These are phyloP conservation scores for Drosophila mauritiana DNA, from an alignment of 1,140 invertebrate genomes.

Conservation along the genomic window DNA sequence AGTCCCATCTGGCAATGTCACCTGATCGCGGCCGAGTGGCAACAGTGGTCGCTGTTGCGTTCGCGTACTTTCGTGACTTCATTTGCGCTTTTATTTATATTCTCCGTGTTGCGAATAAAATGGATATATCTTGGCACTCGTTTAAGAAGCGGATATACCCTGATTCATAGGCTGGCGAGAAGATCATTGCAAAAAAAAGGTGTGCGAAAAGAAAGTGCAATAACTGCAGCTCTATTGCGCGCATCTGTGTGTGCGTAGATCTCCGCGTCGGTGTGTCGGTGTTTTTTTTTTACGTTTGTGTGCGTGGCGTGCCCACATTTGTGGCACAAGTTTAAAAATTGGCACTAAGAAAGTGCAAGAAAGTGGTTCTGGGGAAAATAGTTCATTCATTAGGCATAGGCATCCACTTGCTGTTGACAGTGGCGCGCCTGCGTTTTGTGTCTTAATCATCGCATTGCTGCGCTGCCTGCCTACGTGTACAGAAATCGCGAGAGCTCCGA, in stretches of 20 bases:
- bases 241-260: neutral
- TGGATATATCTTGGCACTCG: conserved; percentile 1
- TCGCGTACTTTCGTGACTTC: conserved; percentile 18
- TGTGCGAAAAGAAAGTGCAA: neutral
- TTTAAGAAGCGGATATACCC: too few relatives aligned
- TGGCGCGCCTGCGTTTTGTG: conserved; percentile 18
- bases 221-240: neutral
- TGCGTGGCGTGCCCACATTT: conserved; percentile 12
- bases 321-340: conserved; percentile 10
- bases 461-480: conserved; percentile 27
- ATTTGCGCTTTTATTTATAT: neutral
- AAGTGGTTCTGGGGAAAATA: conserved; percentile 1
- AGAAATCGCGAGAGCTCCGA: neutral
- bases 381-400: neutral
- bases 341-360: conserved; percentile 1
- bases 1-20: neutral
- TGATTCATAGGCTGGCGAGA: too few relatives aligned
- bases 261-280: conserved; percentile 1
- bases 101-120: neutral
- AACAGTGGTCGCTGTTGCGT: conserved; percentile 8
- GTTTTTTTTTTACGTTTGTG: neutral
- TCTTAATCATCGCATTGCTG: neutral
- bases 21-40: neutral
- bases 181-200: neutral
- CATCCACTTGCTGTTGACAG: too few relatives aligned